These are phyloP conservation scores for Ooceraea biroi DNA, from an alignment of 1,140 invertebrate genomes.

Conservation along the genomic window DNA sequence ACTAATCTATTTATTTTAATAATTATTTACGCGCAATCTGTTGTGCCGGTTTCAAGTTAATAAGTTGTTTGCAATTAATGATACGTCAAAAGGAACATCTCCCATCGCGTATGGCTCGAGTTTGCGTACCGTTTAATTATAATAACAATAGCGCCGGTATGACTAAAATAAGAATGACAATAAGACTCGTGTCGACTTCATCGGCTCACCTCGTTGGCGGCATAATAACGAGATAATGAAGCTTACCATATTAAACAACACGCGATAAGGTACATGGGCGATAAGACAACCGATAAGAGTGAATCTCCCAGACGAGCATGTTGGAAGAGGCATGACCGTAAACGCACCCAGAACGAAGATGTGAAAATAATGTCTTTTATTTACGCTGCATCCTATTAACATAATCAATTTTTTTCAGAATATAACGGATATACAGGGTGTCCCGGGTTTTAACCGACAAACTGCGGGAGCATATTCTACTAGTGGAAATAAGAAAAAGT, in stretches of 20 bases:
- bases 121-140: constrained; percentile 60
- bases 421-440: no score
- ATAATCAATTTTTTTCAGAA: constrained; percentile 3
- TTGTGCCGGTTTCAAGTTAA: background rate
- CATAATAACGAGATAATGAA: constrained; percentile 73
- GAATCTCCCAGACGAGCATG: constrained; percentile 32
- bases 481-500: no score
- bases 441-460: no score
- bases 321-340: background rate
- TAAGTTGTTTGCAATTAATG: background rate
- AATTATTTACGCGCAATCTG: background rate
- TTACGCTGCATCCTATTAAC: background rate
- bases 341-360: background rate
- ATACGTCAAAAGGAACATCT: background rate
- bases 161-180: constrained; percentile 49
- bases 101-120: background rate
- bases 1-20: background rate
- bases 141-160: constrained; percentile 47
- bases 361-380: constrained; percentile 12
- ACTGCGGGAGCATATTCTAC: no score
- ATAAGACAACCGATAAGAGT: constrained; percentile 65
- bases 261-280: constrained; percentile 62
- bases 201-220: constrained; percentile 46
- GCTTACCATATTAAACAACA: constrained; percentile 72
- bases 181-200: constrained; percentile 53